Evolutionary conservation across 2,888 invertebrate species (phyloP), one percentile per base, ranked within the genome.

Genomic region (Cosmia pyralina): DNA sequence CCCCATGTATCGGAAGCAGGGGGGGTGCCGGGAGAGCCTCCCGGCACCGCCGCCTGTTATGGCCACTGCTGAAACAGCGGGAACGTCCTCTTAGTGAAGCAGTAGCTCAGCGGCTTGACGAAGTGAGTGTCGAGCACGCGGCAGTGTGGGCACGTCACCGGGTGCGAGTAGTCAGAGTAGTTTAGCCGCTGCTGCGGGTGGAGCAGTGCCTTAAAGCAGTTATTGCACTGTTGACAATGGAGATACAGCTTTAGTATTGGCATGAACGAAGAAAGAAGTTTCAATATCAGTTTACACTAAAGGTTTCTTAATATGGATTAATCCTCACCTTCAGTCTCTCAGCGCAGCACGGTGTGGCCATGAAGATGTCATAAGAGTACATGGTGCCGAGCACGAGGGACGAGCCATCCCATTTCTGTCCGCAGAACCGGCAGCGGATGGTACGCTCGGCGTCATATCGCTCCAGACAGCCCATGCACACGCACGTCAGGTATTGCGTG

Each of bases 341-440:
- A 91, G 98, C 97, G 96, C 99, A 99, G 95, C 99, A 99, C 28
- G 99, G 99, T 96, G 98, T 98, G 79, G 99, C 99, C 92, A 99
- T 99, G 94, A 99, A 99, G 88, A 99, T 98, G 95, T 99, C 99
- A 92, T 99, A 99, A 77, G 99, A 98, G 96, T 99, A 99, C 98
- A 99, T 99, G 83, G 99, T 99, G 84, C 99, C 99, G 75, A 99
- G 97, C 74, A 99, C 98, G 80, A 99, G 97, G 68, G 98, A 98
- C 41, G 98, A 98, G 44, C 99, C 99, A 91, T 99, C 98, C 99
- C 99, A 99, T 87, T 97, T 98, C 88, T 97, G 97, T 65, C 97
- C 97, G 94, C 99, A 99, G 95, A 97, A 98, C 87, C 98, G 97
- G 96, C 99, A 99, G 87, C 97, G 97, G 84, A 98, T 98, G 68